Percentiles rank a stretch among this genome's conserved stretches.
Evolutionary conservation across 1,140 invertebrate species (phyloP).

Genomic region (Phenacoccus solenopsis): DNA sequence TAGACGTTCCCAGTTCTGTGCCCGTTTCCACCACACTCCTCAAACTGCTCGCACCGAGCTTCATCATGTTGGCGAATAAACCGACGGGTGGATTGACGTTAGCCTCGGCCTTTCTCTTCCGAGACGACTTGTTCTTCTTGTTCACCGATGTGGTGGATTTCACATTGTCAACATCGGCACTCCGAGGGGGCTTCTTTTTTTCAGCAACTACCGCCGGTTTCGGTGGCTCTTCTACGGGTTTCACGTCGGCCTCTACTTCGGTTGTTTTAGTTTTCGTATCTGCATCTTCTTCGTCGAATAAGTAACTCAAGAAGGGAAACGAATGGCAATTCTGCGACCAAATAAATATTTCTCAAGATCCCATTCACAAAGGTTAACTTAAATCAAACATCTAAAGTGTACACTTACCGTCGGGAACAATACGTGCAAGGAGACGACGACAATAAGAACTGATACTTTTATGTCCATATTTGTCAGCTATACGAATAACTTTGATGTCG

Average conservation of each 20-base stretch:
- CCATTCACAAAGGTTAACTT: no score
- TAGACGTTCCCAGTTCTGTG: background rate
- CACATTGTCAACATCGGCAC: background rate
- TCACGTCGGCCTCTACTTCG: background rate
- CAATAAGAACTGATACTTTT: background rate
- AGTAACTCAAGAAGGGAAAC: background rate
- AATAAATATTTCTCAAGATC: no score
- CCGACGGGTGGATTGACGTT: background rate
- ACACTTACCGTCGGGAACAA: background rate
- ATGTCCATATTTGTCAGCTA: background rate
- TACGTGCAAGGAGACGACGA: background rate
- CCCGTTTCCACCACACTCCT: background rate
- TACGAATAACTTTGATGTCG: background rate
- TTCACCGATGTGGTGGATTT: no score
- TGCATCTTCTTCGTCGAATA: background rate
- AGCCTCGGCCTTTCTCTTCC: background rate
- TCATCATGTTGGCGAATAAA: background rate
- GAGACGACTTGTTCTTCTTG: no score
- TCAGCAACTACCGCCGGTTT: no score
- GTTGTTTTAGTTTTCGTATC: background rate
- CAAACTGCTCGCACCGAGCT: background rate
- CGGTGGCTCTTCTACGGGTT: background rate
- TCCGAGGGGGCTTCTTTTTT: no score
- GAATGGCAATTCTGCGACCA: background rate
- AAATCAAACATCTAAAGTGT: background rate